A percentile compares a stretch with the other conserved stretches of the same genome.
phyloP scores from a whole-genome alignment of 2,888 invertebrate genomes.

The Camptogramma bilineatum region DNA sequence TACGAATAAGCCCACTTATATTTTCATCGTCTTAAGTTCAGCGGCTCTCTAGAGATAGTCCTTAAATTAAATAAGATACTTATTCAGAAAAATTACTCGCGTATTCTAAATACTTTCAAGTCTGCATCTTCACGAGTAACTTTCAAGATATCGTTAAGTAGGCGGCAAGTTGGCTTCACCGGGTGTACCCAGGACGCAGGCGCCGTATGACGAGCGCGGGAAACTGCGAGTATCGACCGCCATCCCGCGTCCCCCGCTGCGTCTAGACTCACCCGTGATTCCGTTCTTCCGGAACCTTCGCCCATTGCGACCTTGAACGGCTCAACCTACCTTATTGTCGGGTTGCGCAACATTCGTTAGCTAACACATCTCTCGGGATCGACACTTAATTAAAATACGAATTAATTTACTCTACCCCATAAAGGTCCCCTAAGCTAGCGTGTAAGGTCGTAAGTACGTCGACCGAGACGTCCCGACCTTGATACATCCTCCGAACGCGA shows the following conservation, averaged over 20 bases:
- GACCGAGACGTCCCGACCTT: conserved; percentile 77
- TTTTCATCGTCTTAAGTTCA: not conserved
- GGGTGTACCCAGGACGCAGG: conserved; percentile 74
- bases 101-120: conserved; percentile 19
- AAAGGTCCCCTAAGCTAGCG: conserved; percentile 51
- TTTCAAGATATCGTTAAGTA: conserved; percentile 57
- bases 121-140: conserved; percentile 29
- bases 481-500: conserved; percentile 68
- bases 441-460: conserved; percentile 68
- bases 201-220: conserved; percentile 79
- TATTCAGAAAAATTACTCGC: conserved; percentile 1
- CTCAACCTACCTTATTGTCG: conserved; percentile 82
- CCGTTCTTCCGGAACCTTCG: conserved; percentile 83
- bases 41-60: not conserved
- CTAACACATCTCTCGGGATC: conserved; percentile 59
- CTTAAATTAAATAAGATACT: not conserved
- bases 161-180: conserved; percentile 62
- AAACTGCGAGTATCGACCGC: conserved; percentile 83
- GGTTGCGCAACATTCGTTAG: conserved; percentile 68
- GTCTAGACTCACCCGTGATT: conserved; percentile 82
- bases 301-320: conserved; percentile 82
- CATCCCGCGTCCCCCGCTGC: conserved; percentile 70
- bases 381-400: conserved; percentile 61
- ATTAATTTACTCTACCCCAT: conserved; percentile 50
- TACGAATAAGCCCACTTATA: not conserved